Evolutionary conservation across 2,113 vertebrate species (phyloP).

Genomic region (Callorhinus ursinus): DNA sequence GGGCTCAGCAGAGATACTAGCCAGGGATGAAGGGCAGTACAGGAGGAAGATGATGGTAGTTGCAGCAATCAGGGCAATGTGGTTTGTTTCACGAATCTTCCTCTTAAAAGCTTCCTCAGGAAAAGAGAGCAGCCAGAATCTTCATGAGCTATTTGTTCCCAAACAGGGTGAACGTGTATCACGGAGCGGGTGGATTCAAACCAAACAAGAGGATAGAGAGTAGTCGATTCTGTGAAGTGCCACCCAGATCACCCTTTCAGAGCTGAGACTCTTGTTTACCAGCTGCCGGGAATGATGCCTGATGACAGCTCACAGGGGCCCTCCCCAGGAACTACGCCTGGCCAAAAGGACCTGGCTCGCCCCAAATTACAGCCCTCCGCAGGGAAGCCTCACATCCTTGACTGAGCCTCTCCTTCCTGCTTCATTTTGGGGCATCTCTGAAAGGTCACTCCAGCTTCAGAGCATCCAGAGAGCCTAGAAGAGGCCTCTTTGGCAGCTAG

Average conservation of each 20-base stretch:
- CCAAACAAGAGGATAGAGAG: not conserved
- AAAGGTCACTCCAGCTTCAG: not conserved
- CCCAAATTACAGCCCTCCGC: not conserved
- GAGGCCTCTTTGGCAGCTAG: not conserved
- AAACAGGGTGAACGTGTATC: fast-evolving
- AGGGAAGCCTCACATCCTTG: not conserved
- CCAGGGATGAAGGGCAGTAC: not conserved
- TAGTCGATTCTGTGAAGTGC: too few species aligned
- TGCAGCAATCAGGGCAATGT: not conserved
- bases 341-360: not conserved
- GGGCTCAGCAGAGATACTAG: not conserved
- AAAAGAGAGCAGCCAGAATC: not conserved
- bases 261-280: not conserved
- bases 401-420: not conserved
- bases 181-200: not conserved
- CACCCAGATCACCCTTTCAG: not conserved
- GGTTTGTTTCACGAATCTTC: not conserved
- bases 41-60: not conserved
- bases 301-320: not conserved
- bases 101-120: not conserved
- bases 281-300: not conserved
- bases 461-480: not conserved
- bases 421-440: not conserved
- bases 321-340: not conserved
- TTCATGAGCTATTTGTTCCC: not conserved